A percentile compares a stretch with the other conserved stretches of the same genome.
Evolutionary conservation across 2,113 vertebrate genomes (phyloP).

Genomic region (Hymenochirus boettgeri): DNA sequence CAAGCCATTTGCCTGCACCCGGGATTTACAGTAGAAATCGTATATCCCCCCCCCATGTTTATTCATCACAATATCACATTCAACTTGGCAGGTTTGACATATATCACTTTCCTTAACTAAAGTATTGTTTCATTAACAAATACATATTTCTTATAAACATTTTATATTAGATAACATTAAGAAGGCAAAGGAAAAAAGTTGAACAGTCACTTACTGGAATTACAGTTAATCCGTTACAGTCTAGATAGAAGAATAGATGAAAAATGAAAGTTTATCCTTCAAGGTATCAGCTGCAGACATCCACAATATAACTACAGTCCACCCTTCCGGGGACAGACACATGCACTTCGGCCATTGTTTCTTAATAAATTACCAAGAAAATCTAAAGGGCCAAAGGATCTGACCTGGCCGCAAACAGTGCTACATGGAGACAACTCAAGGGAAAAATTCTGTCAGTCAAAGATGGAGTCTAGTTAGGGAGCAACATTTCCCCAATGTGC

Average conservation of each 20-base stretch:
- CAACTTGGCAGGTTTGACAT: no score
- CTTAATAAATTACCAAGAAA: constrained; percentile 57
- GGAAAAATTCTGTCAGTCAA: constrained; percentile 57
- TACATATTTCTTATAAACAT: no score
- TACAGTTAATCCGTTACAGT: constrained; percentile 99
- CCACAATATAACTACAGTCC: constrained; percentile 90
- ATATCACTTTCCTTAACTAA: no score
- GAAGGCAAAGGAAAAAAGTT: constrained; percentile 77
- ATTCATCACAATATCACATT: no score
- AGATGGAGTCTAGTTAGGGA: constrained; percentile 64
- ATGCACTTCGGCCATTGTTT: constrained; percentile 76
- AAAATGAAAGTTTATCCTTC: constrained; percentile 99
- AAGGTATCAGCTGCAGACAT: constrained; percentile 99
- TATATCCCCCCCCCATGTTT: no score
- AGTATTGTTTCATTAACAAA: no score
- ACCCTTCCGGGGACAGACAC: constrained; percentile 98
- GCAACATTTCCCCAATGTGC: constrained; percentile 68
- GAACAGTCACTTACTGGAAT: constrained; percentile 99
- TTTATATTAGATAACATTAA: no score
- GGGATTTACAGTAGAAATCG: no score
- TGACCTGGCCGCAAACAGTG: constrained; percentile 82
- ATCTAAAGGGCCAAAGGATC: constrained; percentile 58
- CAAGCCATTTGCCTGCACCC: no score
- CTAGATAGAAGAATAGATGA: constrained; percentile 99
- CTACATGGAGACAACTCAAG: constrained; percentile 79